Evolutionary conservation across 2,888 invertebrate species (phyloP), one percentile per base, ranked within the genome.

Genomic region (Hemicrepidius hirtus): DNA sequence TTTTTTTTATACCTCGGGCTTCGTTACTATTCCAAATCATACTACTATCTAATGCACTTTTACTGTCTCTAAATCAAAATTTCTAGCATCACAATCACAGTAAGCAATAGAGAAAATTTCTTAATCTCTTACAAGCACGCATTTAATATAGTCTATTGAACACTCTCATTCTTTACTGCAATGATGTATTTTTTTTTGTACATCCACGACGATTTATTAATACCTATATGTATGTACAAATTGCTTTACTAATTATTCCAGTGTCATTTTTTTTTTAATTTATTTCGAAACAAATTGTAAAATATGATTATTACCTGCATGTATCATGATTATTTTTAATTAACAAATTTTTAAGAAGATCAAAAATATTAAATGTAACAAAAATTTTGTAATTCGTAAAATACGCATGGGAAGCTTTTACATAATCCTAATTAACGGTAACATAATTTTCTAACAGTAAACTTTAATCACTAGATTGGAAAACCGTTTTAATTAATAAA

Each of bases 61-160:
- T 41, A 55, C 70, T 40, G 9, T 65, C 46, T 71, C 13, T 53
- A 6, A 62, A 65, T 37, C 35, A 40, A 64, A 62, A 62, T 40
- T 12, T 28, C 9, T 32, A 49, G 28, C 35, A 55, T 55, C 55
- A 32, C 55, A 37, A 1, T 41, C 37, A 60, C n/a, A 44, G 9
- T 1, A 18, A 44, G 44, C 20, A 49, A 24, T 20, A n/a, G n/a
- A n/a, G 2, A 24, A 20, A 24, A 1, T 13, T 32, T 3, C 20
- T 18, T 57, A 13, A 3, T 18, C 32, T n/a, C 21, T 46, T 24
- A 37, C 16, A 75, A 78, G 80, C 80, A 80, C 80, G 80, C 79
- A 78, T 77, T 77, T 82, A 82, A 83, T 82, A 82, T 83, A 82
- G 82, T 82, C 78, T 83, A 81, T 80, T 77, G 83, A 83, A 83